Evolutionary conservation across 2,888 invertebrate species (phyloP), one percentile per base, ranked within the genome.

Genomic region (Cryptosula pallasiana): DNA sequence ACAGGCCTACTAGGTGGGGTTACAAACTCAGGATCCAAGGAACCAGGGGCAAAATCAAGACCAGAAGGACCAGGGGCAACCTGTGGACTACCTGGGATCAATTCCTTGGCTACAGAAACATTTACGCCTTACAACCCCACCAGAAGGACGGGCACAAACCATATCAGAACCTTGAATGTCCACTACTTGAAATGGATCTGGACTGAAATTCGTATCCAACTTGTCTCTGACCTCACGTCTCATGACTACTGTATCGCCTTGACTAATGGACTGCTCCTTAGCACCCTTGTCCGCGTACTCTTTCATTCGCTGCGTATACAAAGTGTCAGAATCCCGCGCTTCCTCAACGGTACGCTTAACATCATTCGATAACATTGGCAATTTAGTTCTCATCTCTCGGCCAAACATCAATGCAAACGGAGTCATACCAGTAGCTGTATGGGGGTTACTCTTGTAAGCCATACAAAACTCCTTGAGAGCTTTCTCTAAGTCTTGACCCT

Each of bases 381-480:
- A 20, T 45, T 45, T 45, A 20, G 45, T 45, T 45, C 45, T 9
- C 45, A 45, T 45, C 45, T 45, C 45, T 13, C 45, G 45, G 20
- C 45, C 45, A 20, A 9, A 20, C 20, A 45, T 45, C 45, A 45
- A 13, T 13, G 45, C 45, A 45, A 13, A 45, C 9, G 45, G 45
- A 13, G 45, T 45, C 45, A 45, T 45, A 45, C 45, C 9, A 13
- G 45, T 45, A 45, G 45, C 45, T 20, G 9, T 20, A 45, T 45
- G n/a, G n/a, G 45, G 45, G 9, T 9, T 45, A 13, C 9, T 13
- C 45, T 45, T 45, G 45, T 45, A 20, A 45, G 45, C 45, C 9
- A 45, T 45, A 45, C 9, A 9, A 45, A 45, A 45, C 55, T 71
- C 36, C 71, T 57, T n/a, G 20, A 55, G 71, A n/a, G n/a, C n/a